Percentiles rank a stretch among this genome's conserved stretches.
These are phyloP conservation scores for Montipora sp. DNA, from an alignment of 64 coral and sea anemone species.

Conservation along the genomic window DNA sequence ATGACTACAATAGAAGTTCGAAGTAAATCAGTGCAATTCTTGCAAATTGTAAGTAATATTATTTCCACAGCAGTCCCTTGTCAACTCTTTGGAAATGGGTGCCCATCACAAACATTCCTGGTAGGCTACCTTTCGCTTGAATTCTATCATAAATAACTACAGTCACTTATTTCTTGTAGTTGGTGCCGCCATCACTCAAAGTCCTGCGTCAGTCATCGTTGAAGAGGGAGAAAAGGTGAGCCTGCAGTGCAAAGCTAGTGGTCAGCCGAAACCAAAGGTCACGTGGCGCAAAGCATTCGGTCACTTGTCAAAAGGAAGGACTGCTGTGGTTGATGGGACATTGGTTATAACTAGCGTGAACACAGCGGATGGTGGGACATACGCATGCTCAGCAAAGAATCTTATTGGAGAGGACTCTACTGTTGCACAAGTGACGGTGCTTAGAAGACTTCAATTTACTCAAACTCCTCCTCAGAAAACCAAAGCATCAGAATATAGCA, in stretches of 20 bases:
- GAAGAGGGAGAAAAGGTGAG: slow-evolving; percentile 49
- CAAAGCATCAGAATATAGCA: not conserved
- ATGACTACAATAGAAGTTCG: too few relatives aligned
- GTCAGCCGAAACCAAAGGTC: slow-evolving; percentile 26
- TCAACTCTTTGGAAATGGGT: too few relatives aligned
- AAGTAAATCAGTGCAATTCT: too few relatives aligned
- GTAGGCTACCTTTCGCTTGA: too few relatives aligned
- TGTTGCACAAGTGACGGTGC: not conserved
- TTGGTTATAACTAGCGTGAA: not conserved
- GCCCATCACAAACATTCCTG: too few relatives aligned
- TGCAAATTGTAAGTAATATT: too few relatives aligned
- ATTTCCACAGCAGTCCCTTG: not conserved
- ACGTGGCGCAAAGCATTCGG: slow-evolving; percentile 34
- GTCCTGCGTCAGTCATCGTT: slow-evolving; percentile 10
- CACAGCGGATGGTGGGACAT: slow-evolving; percentile 12
- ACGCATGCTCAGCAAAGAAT: slow-evolving; percentile 35
- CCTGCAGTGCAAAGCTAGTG: slow-evolving; percentile 28
- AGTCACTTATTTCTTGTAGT: not conserved
- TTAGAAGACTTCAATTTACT: slow-evolving; percentile 39
- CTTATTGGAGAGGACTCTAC: slow-evolving; percentile 19
- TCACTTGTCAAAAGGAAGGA: not conserved
- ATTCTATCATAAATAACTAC: not conserved
- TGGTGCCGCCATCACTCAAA: slow-evolving; percentile 9
- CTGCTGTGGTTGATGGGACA: not conserved
- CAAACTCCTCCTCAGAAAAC: not conserved